Evolutionary conservation across 2,113 vertebrate genomes (phyloP).

Genomic region (Coptodon rendalli): DNA sequence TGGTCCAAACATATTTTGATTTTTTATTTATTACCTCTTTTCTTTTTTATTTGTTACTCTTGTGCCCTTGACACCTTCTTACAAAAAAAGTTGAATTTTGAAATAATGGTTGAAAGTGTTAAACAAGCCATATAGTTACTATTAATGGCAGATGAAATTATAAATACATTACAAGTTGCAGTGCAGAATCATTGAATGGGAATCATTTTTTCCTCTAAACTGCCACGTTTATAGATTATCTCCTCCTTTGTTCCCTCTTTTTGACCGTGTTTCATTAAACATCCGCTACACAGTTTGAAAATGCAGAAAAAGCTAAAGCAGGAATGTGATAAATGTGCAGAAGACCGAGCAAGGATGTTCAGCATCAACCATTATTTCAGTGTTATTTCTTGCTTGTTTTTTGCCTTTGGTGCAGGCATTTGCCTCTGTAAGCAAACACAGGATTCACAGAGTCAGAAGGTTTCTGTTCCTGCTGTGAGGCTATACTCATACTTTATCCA

Average conservation of each 20-base stretch:
- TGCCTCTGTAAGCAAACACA: conserved; percentile 19
- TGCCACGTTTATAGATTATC: conserved; percentile 39
- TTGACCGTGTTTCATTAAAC: conserved; percentile 49
- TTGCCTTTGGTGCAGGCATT: conserved; percentile 7
- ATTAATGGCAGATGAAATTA: background rate
- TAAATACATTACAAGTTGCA: background rate
- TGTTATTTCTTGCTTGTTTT: conserved; percentile 22
- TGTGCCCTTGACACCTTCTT: background rate
- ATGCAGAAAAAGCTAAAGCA: background rate
- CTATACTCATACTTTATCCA: background rate
- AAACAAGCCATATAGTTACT: background rate
- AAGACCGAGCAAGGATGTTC: background rate
- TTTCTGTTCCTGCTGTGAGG: background rate
- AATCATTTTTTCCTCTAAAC: conserved; percentile 6
- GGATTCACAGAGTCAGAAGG: background rate
- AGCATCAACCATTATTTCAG: background rate
- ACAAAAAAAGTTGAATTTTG: background rate
- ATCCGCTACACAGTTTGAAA: background rate
- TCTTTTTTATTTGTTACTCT: background rate
- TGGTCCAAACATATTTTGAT: background rate
- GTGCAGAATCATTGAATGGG: background rate
- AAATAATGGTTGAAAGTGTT: background rate
- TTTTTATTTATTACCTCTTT: background rate
- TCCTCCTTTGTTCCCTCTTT: background rate
- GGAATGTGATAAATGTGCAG: conserved; percentile 31